Percentiles rank a stretch among this genome's conserved stretches.
Conservation (phyloP, 1,140 invertebrate genomes). For the Solenopsis invicta region DNA sequence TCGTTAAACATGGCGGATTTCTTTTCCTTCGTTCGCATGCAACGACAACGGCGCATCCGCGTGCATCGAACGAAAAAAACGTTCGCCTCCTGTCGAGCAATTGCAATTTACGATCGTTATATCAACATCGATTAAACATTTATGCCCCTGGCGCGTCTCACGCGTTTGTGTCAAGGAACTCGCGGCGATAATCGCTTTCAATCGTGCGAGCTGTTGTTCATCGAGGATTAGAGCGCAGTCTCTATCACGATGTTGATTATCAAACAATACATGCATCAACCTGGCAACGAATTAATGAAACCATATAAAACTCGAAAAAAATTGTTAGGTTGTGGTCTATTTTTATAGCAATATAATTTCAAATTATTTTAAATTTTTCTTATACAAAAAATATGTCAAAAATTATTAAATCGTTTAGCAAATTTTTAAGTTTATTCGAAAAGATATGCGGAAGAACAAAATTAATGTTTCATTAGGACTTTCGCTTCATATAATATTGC, state of each 20-base stretch:
- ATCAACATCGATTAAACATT: slow-evolving; percentile 73
- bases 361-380: neutral
- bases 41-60: slow-evolving; percentile 15
- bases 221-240: neutral
- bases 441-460: neutral
- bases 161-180: slow-evolving; percentile 70
- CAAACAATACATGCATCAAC: neutral
- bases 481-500: neutral
- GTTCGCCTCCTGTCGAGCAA: slow-evolving; percentile 16
- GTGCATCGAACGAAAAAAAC: slow-evolving; percentile 30
- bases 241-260: neutral
- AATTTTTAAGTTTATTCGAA: neutral
- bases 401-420: neutral
- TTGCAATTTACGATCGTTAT: slow-evolving; percentile 69
- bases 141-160: slow-evolving; percentile 55
- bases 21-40: slow-evolving; percentile 29
- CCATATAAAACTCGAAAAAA: neutral
- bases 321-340: neutral
- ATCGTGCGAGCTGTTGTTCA: slow-evolving; percentile 27
- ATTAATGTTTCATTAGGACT: neutral
- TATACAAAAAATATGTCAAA: neutral
- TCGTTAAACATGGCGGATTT: slow-evolving; percentile 51
- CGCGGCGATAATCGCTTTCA: slow-evolving; percentile 51
- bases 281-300: slow-evolving; percentile 1
- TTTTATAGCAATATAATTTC: neutral